These are phyloP conservation scores for Eueremaeus valkanovi DNA, from an alignment of 2,888 invertebrate species.

Conservation along the genomic window DNA sequence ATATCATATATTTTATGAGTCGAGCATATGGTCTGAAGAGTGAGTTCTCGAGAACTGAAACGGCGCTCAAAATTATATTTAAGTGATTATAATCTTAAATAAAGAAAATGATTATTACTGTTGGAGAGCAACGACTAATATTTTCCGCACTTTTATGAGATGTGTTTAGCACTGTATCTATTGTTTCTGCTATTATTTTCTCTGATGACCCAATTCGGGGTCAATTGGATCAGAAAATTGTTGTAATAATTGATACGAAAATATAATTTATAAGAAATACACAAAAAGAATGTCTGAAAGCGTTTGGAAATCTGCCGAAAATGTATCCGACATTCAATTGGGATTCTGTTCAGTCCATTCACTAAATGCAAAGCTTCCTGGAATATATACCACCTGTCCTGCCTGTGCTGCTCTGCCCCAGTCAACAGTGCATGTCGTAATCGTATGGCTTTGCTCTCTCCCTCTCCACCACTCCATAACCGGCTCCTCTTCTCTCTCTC, in stretches of 20 bases:
- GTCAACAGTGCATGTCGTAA: constrained; percentile 24
- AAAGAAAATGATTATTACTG: constrained; percentile 15
- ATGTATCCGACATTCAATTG: constrained; percentile 12
- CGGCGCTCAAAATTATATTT: neutral
- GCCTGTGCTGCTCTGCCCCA: neutral
- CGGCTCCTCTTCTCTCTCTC: neutral
- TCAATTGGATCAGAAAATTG: constrained; percentile 18
- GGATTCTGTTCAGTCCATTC: neutral
- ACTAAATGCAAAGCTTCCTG: constrained; percentile 13
- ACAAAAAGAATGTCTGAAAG: neutral
- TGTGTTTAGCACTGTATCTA: neutral
- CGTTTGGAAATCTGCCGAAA: neutral
- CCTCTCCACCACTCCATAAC: neutral
- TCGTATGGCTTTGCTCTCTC: neutral
- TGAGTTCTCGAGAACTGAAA: neutral
- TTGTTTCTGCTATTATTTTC: neutral
- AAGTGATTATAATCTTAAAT: constrained; percentile 19
- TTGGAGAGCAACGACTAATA: neutral
- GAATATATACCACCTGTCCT: constrained; percentile 34
- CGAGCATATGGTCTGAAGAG: constrained; percentile 18
- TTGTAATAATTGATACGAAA: neutral
- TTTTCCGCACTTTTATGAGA: neutral
- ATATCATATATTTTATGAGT: constrained; percentile 11
- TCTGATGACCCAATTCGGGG: constrained; percentile 26
- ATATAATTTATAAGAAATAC: neutral